Base-by-base conservation (phyloP, 2,888 invertebrate species). In the Drosophila vallismaia region DNA sequence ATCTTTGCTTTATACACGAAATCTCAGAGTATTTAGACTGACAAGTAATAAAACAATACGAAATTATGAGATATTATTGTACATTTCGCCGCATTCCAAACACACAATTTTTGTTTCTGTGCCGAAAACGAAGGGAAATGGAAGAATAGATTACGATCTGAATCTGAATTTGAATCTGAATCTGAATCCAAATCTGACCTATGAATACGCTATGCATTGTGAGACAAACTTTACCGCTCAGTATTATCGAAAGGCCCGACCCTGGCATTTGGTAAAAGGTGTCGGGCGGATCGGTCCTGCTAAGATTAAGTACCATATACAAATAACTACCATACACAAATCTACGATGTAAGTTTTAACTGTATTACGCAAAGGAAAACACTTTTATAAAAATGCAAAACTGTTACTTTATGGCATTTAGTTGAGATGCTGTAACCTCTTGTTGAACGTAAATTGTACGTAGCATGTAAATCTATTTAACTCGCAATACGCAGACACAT, bases 261-360 rank as follows among this genome's bases (percentile, higher is more conserved):
- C 28, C 36, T 12, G 36, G 4, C 6, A 6, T 6, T n/a, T 36
- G n/a, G 6, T n/a, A n/a, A 24, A 29, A 19, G 19, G 12, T 36
- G 36, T 55, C 71, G 60, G 50, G 50, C 50, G 3, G 54, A 48
- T 40, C 59, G 64, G 31, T 42, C 46, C 67, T 59, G 52, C 67
- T 71, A 62, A 57, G 60, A 67, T 55, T 70, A 68, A 71, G 74
- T 66, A 64, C 73, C 72, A 55, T 62, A 79, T 60, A 70, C 67
- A 79, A 67, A 76, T 46, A 79, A 79, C 75, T 73, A 83, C 36
- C 36, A 36, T 36, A n/a, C 80, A 75, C 71, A 86, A 77, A 73
- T 77, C 71, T 79, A 73, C 77, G 85, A 80, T 29, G 79, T 85
- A 83, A 88, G 88, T 84, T 84, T 84, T 84, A 84, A 84, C 76